phyloP scores from a whole-genome alignment of 1,140 invertebrate species.

The Drosophila willistoni region DNA sequence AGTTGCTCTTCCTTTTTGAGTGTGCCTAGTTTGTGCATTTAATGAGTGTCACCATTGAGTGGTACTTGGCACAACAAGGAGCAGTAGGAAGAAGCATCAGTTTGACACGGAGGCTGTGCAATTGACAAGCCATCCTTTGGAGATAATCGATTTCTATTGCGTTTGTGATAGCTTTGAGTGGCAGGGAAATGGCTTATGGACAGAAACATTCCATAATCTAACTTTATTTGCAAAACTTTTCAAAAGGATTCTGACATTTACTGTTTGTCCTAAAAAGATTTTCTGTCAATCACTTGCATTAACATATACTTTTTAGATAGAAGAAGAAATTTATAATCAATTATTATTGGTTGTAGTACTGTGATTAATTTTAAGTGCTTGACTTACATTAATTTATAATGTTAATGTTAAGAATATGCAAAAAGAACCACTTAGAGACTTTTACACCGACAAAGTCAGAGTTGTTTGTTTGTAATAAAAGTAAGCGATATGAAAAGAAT shows the following conservation, averaged over 20 bases:
- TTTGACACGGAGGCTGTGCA: background rate
- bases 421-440: no score
- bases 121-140: slow-evolving; percentile 7
- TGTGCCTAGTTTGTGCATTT: slow-evolving; percentile 17
- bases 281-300: background rate
- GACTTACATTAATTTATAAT: no score
- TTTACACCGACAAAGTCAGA: no score
- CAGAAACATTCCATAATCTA: background rate
- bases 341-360: no score
- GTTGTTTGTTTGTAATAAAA: no score
- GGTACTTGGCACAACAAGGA: slow-evolving; percentile 1
- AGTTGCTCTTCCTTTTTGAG: background rate
- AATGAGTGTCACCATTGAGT: slow-evolving; percentile 28
- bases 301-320: no score
- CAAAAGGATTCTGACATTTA: background rate
- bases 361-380: no score
- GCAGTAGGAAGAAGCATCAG: background rate
- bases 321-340: no score
- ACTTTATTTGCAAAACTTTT: background rate
- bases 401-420: no score
- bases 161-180: slow-evolving; percentile 11
- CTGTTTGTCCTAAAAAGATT: background rate
- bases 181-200: slow-evolving; percentile 13
- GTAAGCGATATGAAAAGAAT: no score
- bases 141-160: slow-evolving; percentile 15